Conservation (phyloP, 2,797 vertebrate genomes). For the Rhincodon typus region DNA sequence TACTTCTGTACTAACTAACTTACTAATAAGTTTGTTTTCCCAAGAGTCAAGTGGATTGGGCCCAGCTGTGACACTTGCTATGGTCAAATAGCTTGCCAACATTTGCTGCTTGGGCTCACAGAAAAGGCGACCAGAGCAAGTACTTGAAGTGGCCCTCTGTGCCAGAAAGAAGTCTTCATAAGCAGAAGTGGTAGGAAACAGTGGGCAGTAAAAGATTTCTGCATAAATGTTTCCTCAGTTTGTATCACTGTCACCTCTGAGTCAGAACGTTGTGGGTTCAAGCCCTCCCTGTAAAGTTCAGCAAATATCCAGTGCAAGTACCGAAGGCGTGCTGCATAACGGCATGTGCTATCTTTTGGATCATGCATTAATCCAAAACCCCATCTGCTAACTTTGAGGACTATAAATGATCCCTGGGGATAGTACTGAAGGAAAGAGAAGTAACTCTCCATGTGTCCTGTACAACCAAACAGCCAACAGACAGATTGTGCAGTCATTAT, state of each 20-base stretch:
- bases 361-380: neutral
- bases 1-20: neutral
- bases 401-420: neutral
- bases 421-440: neutral
- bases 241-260: neutral
- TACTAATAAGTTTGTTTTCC: neutral
- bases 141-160: neutral
- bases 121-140: neutral
- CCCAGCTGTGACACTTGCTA: neutral
- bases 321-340: neutral
- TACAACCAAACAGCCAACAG: neutral
- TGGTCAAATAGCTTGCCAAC: neutral
- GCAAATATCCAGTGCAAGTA: neutral
- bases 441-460: neutral
- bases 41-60: neutral
- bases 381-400: neutral
- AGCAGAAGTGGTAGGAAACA: neutral
- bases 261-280: neutral
- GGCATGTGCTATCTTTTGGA: neutral
- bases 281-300: neutral
- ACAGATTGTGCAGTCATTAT: neutral
- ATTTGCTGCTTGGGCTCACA: neutral
- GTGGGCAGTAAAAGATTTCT: neutral
- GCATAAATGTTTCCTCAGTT: neutral
- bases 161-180: neutral